Evolutionary conservation across 2,888 invertebrate species (phyloP), one percentile per base, ranked within the genome.

Genomic region (Nomada hirtipes): DNA sequence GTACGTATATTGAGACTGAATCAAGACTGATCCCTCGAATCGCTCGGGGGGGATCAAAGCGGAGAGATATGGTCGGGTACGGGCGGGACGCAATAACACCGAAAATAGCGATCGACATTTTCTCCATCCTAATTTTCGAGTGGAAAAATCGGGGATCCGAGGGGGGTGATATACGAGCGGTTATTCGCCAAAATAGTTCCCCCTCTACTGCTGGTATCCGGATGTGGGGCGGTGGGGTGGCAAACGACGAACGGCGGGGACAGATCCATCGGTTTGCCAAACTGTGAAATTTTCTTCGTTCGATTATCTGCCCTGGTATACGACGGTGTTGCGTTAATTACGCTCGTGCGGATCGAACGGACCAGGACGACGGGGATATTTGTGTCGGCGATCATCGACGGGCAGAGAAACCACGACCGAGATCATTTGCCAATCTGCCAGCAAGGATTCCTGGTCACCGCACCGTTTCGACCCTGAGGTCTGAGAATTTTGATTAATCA

Each of bases 91-190:
- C 88, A 91, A 92, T 92, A 91, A 92, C 83, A 90, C 92, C 92
- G 91, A 93, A 93, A 93, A 93, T 93, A 93, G 91, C 92, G 91
- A 92, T 92, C 91, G 91, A 91, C 90, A 89, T 90, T 92, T 92
- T 92, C 91, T 89, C 86, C 89, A 85, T 87, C 87, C 84, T 84
- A 77, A 76, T 84, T 82, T 82, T 79, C 79, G 73, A 79, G 82
- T 65, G 74, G 86, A 76, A 67, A 83, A 77, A 83, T 74, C 73
- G 71, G 73, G 73, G 63, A 47, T 55, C 72, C 74, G 57, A 65
- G 77, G 84, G 84, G 77, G 76, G 74, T 87, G 89, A 89, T 88
- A 90, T 89, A 90, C 86, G 90, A 89, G 89, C 83, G 79, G 88
- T 88, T 89, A 90, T 90, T 89, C 89, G 91, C 91, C 87, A 92